Evolutionary conservation across 2,113 vertebrate genomes (phyloP), one percentile per base, ranked within the genome.

Genomic region (Saguinus imperator): DNA sequence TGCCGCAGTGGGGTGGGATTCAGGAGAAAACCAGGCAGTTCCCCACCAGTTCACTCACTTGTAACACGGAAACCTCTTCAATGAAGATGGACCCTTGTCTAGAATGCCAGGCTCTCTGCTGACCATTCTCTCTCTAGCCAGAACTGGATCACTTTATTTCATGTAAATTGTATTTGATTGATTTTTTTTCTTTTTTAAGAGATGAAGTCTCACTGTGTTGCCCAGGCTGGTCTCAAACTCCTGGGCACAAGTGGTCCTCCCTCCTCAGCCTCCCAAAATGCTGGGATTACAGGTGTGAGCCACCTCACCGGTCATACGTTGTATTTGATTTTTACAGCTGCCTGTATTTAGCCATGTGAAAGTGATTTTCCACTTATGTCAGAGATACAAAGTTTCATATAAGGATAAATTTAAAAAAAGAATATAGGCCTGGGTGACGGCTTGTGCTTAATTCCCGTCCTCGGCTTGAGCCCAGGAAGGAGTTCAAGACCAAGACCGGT

Each of bases 21-120:
- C 86, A 11, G 64, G 10, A 84, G 89, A 87, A 58, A 16, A 43
- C 32, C n/a, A 14, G 23, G 66, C 21, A 43, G 89, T 35, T 9
- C 25, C 27, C 57, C 23, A 75, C 12, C 23, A 45, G 40, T 14
- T 75, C 1, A 8, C 72, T 75, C 5, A 21, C 25, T 48, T 16
- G 10, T 0, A 3, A 32, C 25, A 35, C 0, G 10, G 4, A 3
- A 3, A n/a, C 20, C 18, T 73, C 43, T 58, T 20, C 11, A 9
- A 27, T 17, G 8, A 58, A 72, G 27, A 29, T 45, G 32, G 66
- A 76, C 64, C 50, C 45, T 7, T 35, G 45, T 79, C 50, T 40
- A 12, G 35, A 23, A 29, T 0, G 5, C 32, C 55, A 11, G 32
- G 16, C 70, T 73, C 57, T n/a, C 35, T 13, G 3, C 66, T 55